phyloP scores from a whole-genome alignment of 2,797 vertebrate genomes.

The Anomalospiza imberbis region DNA sequence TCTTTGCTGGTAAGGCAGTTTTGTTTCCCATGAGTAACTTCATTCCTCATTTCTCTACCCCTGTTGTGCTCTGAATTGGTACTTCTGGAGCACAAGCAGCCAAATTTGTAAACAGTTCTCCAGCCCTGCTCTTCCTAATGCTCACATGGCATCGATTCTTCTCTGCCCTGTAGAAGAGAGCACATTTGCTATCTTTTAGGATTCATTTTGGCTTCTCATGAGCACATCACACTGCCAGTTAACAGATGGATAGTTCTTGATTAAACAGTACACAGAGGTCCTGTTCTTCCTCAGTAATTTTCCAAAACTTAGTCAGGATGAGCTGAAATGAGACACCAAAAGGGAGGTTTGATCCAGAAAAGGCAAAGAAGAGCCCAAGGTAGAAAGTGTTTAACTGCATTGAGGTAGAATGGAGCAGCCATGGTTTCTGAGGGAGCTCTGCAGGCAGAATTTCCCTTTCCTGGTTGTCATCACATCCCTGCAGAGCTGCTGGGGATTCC shows the following conservation, averaged over 20 bases:
- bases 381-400: not conserved
- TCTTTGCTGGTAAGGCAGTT: not conserved
- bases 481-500: not conserved
- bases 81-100: not conserved
- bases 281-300: not conserved
- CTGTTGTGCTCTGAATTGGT: not conserved
- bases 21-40: not conserved
- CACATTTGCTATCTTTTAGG: not conserved
- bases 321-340: not conserved
- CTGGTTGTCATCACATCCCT: rapidly evolving
- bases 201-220: not conserved
- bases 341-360: not conserved
- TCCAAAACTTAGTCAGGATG: not conserved
- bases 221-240: not conserved
- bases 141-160: not conserved
- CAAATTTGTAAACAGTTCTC: not conserved
- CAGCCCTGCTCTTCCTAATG: not conserved
- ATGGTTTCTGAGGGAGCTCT: not conserved
- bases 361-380: not conserved
- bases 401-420: rapidly evolving
- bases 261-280: not conserved
- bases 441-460: not conserved
- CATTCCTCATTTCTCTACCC: not conserved
- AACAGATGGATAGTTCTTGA: not conserved
- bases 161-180: not conserved